Base-by-base conservation (phyloP, 2,113 vertebrate species). In the Malurus cyaneus region DNA sequence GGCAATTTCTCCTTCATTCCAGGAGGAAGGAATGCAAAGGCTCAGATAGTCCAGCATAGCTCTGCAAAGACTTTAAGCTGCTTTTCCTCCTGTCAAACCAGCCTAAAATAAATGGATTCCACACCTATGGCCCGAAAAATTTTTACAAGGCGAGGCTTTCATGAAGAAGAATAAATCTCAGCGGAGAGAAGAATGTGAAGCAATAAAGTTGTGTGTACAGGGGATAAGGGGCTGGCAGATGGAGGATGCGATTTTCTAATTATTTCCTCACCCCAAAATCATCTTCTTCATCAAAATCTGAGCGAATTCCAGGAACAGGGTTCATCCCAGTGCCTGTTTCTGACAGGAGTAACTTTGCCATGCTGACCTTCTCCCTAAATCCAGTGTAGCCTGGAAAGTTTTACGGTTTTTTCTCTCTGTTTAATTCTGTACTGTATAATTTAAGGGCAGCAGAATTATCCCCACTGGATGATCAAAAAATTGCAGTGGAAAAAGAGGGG, bases 21-120 rank as follows among this genome's bases (percentile, higher is more conserved):
- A 87, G 53, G 28, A 81, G 80, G 61, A 59, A 93, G 61, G 94
- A 96, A 97, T 91, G 92, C 50, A 53, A 77, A 50, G 69, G 69
- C 65, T n/a, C 89, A 82, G 84, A 92, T 61, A 90, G 71, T n/a
- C 76, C 67, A 80, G 18, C 71, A 21, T 34, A 82, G 56, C 77
- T 85, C 32, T 76, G 39, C 86, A 92, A 91, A 91, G 82, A 42
- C 70, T 94, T 93, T 60, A 87, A 78, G 78, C 61, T 57, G 25
- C 86, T 91, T 92, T 96, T 89, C 57, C 84, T 87, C 77, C 59
- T 54, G 69, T 81, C 81, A 92, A 72, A 72, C 47, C 49, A 25
- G 29, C 77, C 80, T 71, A 60, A 81, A 95, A 86, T 93, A 93
- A 88, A 91, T 56, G 66, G 53, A 53, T 89, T 76, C 69, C 89